Base-by-base conservation (phyloP, 2,113 vertebrate genomes). In the Melanocharis versteri region DNA sequence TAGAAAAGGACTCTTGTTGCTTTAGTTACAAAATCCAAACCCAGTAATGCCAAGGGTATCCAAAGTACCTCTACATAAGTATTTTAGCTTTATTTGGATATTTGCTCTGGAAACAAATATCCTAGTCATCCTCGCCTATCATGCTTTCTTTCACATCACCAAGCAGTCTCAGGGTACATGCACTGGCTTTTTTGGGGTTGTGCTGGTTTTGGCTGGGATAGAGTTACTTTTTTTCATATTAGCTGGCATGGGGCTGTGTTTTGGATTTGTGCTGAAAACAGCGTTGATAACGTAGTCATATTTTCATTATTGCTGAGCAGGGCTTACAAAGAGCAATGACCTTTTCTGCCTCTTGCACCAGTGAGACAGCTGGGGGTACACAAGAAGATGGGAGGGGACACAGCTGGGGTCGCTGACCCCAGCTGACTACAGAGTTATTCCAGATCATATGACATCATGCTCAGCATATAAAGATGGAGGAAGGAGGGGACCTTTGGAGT, bases 281-380 rank as follows among this genome's bases (percentile, higher is more conserved):
- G 30, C 14, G 9, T 15, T 42, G 30, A 15, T 35, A 71, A 31
- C 20, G 39, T 15, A 64, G 30, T n/a, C 16, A 26, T 56, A 30
- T 48, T 56, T 64, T 42, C 21, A 40, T 48, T 64, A 48, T 42
- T 42, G 17, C 21, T 72, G 35, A 56, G 21, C 35, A 42, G 4
- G 10, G 2, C 21, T 64, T 71, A 56, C 48, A 30, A 23, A 71
- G 20, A n/a, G 30, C 40, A 61, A 54, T 54, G 30, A 20, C 11
- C 35, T 64, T 42, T 64, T 64, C 66, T 88, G 21, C 28, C 40
- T 60, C 68, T 66, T 15, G 53, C 14, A 31, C 30, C 24, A 60
- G 39, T 0, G 0, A 53, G 42, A 18, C 13, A 30, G 13, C 39
- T 60, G 18, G 10, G 17, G 15, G 13, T 27, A n/a, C n/a, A 66